Base-by-base conservation (phyloP, 2,113 vertebrate species). In the cattle (Bos taurus) region DNA sequence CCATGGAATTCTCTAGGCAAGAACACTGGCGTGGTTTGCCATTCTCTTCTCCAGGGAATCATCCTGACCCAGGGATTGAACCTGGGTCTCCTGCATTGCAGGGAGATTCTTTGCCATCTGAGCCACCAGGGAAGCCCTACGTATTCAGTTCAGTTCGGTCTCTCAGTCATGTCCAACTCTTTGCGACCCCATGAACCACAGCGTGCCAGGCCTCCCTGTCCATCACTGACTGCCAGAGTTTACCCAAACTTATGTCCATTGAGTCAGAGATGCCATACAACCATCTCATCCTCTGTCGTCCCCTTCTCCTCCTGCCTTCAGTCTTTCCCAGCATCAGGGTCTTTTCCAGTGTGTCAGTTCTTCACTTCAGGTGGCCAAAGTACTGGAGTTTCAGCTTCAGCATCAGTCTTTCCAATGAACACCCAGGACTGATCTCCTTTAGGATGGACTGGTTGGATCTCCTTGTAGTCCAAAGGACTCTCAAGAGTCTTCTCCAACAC, bases 161-260 rank as follows among this genome's bases (percentile, higher is more conserved):
- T 0, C 19, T 71, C 19, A 40, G n/a, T 71, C 0, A 0, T 71
- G n/a, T 71, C n/a, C 0, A 0, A 21, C n/a, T 71, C 67, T 40
- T 40, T 40, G 67, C 5, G 1, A 71, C n/a, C n/a, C n/a, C 10
- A 23, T 71, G n/a, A 40, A 71, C 67, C 3, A 0, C 67, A 71
- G 19, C 19, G 12, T 0, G 2, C 67, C 19, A 71, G 67, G 19
- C 19, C n/a, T 40, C 67, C 19, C 67, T 71, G 67, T 40, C 67
- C n/a, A 40, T 71, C n/a, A 40, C 67, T 19, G 40, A 23, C 67
- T 71, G 9, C 67, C 0, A 0, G 19, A 71, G 19, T 23, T 2
- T 36, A 23, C 67, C 19, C 67, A 71, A 71, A 71, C 33, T 10
- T 10, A 71, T 40, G 64, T 71, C 64, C n/a, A 71, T 10, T 21